Evolutionary conservation across 1,140 invertebrate genomes (phyloP), one percentile per base, ranked within the genome.

Genomic region (Drosophila sp.): DNA sequence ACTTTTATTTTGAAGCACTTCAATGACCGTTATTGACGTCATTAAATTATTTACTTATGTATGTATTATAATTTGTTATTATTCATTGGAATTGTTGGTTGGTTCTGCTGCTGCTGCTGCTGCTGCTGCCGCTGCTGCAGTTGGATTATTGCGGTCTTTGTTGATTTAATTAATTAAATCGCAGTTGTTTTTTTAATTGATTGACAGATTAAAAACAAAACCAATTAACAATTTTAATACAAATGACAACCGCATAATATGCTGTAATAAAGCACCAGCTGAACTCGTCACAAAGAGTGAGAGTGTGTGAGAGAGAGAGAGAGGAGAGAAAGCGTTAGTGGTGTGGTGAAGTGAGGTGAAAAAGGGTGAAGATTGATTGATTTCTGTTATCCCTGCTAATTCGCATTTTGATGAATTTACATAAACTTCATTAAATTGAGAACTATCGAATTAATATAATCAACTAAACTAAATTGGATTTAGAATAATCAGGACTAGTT

Each of bases 141-240:
- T 74, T 86, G 79, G 79, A 82, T 89, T 87, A 87, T 84, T 87
- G 84, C 74, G 84, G 84, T 77, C 71, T 89, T 79, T 89, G 84
- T 89, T 89, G 84, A 89, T 89, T 89, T 89, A 89, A 89, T 89
- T 89, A 89, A 89, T 89, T 90, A 90, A 90, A 90, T 90, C 86
- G 83, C 86, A 90, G 87, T 90, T 90, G 87, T 90, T 83, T 83
- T 90, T 90, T 90, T 90, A 90, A 90, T 90, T 90, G 86, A 90
- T 90, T 90, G 87, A 90, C 87, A 87, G 87, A 86, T 90, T 90
- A 90, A 90, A 87, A 87, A 87, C 84, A 90, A 90, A 90, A 90
- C 87, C 87, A 90, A 90, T 90, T 90, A 90, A 90, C 87, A 90
- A 90, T 90, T 90, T 90, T 90, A 90, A 89, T 87, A 87, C 80